Evolutionary conservation across 2,797 vertebrate species (phyloP).

Genomic region (Brachyalestes nurse): DNA sequence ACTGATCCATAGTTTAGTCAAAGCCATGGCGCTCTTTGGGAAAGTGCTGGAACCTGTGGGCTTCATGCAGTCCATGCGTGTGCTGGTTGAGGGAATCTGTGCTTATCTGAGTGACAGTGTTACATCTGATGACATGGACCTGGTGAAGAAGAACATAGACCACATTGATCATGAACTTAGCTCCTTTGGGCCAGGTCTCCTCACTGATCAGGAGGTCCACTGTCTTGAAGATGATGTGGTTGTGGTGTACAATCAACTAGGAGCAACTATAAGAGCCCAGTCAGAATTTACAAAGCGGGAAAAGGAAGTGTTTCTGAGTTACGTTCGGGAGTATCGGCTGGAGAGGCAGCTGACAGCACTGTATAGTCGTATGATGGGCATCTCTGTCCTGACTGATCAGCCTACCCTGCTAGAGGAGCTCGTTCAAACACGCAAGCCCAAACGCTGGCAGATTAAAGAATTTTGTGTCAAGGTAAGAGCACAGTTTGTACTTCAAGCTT

Average conservation of each 20-base stretch:
- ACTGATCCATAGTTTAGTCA: neutral
- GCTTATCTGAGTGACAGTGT: slow-evolving; percentile 70
- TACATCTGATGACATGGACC: slow-evolving; percentile 70
- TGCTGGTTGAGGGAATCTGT: slow-evolving; percentile 70
- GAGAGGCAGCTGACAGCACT: slow-evolving; percentile 76
- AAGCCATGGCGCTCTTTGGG: slow-evolving; percentile 75
- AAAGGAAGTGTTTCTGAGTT: slow-evolving; percentile 73
- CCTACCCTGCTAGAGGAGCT: slow-evolving; percentile 74
- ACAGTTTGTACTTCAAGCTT: neutral
- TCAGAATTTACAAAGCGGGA: slow-evolving; percentile 69
- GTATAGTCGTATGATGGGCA: slow-evolving; percentile 72
- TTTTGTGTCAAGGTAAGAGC: slow-evolving; percentile 75
- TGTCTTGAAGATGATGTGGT: slow-evolving; percentile 74
- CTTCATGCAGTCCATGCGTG: slow-evolving; percentile 76
- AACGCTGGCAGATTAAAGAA: slow-evolving; percentile 73
- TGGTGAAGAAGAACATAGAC: slow-evolving; percentile 75
- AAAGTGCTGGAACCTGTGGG: slow-evolving; percentile 77
- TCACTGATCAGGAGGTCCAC: slow-evolving; percentile 54
- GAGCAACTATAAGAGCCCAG: slow-evolving; percentile 68
- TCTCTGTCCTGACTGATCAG: slow-evolving; percentile 67
- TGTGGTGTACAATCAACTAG: slow-evolving; percentile 76
- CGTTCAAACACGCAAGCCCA: slow-evolving; percentile 69
- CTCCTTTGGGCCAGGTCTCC: slow-evolving; percentile 44
- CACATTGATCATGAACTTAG: slow-evolving; percentile 75
- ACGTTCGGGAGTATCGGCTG: slow-evolving; percentile 71